phyloP scores from a whole-genome alignment of 2,797 vertebrate species.

The Valencia hispanica region DNA sequence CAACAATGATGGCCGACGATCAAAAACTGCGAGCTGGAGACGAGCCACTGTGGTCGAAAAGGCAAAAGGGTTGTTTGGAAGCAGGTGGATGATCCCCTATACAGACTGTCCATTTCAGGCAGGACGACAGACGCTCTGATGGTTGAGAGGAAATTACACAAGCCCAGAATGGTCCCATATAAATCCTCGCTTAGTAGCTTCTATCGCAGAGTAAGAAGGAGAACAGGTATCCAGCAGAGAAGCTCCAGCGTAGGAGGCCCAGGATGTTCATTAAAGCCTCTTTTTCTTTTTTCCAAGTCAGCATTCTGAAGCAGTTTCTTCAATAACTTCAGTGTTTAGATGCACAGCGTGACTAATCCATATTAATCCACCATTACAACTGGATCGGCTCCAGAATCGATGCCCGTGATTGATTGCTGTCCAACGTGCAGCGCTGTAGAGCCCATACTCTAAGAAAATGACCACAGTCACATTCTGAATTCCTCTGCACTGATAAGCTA shows the following conservation, averaged over 20 bases:
- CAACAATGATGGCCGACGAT: neutral
- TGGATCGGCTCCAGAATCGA: conserved; percentile 64
- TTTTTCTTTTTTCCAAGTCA: conserved; percentile 19
- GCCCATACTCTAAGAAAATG: conserved; percentile 33
- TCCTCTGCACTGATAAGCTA: conserved; percentile 19
- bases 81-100: neutral
- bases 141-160: too few species aligned
- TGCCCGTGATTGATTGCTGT: conserved; percentile 66
- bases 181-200: neutral
- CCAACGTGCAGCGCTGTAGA: conserved; percentile 38
- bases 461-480: conserved; percentile 39
- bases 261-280: conserved; percentile 52
- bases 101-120: too few species aligned
- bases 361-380: conserved; percentile 70
- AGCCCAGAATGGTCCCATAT: neutral
- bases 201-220: neutral
- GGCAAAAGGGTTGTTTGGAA: neutral
- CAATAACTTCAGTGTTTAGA: conserved; percentile 57
- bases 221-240: conserved; percentile 20
- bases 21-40: neutral
- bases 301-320: conserved; percentile 43
- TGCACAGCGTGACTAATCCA: conserved; percentile 65
- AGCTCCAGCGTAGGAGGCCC: conserved; percentile 38
- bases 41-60: neutral
- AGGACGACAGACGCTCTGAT: too few species aligned